Base-by-base conservation (phyloP, 2,888 invertebrate genomes). In the Amphimallon solstitiale region DNA sequence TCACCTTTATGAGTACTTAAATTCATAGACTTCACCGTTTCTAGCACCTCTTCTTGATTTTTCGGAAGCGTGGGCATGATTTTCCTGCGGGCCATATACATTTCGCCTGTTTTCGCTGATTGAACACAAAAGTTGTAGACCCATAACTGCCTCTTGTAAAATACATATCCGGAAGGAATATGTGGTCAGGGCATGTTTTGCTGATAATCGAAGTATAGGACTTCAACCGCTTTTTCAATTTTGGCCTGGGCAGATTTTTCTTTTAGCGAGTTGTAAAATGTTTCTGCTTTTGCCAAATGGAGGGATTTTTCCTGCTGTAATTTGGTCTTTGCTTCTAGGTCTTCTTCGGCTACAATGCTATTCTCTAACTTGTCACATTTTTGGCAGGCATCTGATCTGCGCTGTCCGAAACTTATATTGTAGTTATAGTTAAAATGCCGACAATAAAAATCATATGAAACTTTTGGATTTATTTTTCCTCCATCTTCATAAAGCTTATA, bases 151-250 rank as follows among this genome's bases (percentile, higher is more conserved):
- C 70, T 52, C 23, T 71, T 70, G 35, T 71, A 72, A 52, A 74
- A 74, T 6, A 70, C 71, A 37, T 74, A 70, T 45, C 72, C 72
- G 17, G 67, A 64, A 19, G 70, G 69, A n/a, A n/a, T n/a, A n/a
- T n/a, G n/a, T n/a, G n/a, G n/a, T n/a, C n/a, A n/a, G n/a, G n/a
- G n/a, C n/a, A 45, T 49, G 59, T 74, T 74, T 54, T 74, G 74
- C 54, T 71, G 71, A 46, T 52, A 73, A 40, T 73, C 71, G 69
- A 73, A 74, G 49, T 56, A 61, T 23, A 74, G 40, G 23, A 71
- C 70, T 21, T 73, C 71, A 35, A 71, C 63, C 12, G 54, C 29
- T 4, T 46, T 9, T 61, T 71, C 68, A 19, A 48, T 45, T 61
- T 68, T 72, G 9, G 67, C 67, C 40, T 70, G 54, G 2, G n/a